These are phyloP conservation scores for Deilephila porcellus DNA, from an alignment of 2,888 invertebrate genomes.

Conservation along the genomic window DNA sequence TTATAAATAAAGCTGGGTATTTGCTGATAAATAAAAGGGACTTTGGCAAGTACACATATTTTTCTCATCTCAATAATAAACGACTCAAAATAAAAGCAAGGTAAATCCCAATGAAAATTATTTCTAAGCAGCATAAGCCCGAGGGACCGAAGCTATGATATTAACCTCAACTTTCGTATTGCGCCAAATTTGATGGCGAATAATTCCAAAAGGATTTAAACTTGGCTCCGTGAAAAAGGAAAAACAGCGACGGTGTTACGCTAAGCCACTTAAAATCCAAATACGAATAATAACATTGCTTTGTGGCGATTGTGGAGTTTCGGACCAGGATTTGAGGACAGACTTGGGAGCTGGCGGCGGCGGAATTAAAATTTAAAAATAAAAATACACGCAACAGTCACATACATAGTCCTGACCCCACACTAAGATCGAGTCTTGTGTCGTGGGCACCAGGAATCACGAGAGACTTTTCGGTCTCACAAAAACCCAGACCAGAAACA, in stretches of 20 bases:
- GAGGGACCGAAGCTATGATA: background rate
- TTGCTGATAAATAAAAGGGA: no score
- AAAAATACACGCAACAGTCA: no score
- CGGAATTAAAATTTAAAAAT: background rate
- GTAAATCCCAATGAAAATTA: background rate
- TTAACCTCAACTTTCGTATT: slow-evolving; percentile 1
- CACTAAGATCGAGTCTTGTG: no score
- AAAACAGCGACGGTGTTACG: slow-evolving; percentile 23
- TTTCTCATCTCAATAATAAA: background rate
- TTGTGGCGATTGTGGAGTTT: slow-evolving; percentile 11
- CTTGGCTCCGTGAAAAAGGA: slow-evolving; percentile 21
- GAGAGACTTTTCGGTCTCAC: no score
- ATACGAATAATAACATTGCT: slow-evolving; percentile 73
- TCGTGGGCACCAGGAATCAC: no score
- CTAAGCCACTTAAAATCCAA: slow-evolving; percentile 68
- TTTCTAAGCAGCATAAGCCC: slow-evolving; percentile 5
- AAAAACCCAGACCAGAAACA: no score
- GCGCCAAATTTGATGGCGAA: slow-evolving; percentile 16
- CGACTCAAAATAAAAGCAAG: background rate
- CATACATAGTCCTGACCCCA: no score
- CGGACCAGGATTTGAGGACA: background rate
- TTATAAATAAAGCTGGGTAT: no score
- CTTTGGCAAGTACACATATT: no score
- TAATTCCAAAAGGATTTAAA: slow-evolving; percentile 26
- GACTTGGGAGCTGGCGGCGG: background rate